These are phyloP conservation scores for Noctua janthina DNA, from an alignment of 2,888 invertebrate species.

Conservation along the genomic window DNA sequence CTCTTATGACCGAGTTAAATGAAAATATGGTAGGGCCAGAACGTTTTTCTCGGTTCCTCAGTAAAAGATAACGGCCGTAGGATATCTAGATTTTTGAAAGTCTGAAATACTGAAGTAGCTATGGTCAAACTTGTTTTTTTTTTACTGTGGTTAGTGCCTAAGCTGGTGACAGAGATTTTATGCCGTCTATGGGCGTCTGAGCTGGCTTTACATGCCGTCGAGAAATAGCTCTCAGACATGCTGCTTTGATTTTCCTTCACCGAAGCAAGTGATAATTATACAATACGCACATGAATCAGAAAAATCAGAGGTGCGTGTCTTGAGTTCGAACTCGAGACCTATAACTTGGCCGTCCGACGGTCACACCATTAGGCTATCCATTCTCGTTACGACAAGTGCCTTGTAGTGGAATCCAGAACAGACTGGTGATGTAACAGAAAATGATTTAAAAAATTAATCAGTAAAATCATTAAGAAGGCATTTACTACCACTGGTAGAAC, in stretches of 20 bases:
- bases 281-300: neutral
- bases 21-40: slow-evolving; percentile 1
- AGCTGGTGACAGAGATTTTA: neutral
- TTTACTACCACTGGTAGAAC: neutral
- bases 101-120: neutral
- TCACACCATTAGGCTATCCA: neutral
- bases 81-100: neutral
- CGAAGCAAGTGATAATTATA: neutral
- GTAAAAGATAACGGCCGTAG: neutral
- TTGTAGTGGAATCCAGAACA: neutral
- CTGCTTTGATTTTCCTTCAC: neutral
- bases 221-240: neutral
- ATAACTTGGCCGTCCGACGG: neutral
- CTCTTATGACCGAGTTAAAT: neutral
- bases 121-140: neutral
- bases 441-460: neutral
- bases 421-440: neutral
- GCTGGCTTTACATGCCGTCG: neutral
- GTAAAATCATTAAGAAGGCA: neutral
- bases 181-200: neutral
- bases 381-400: neutral
- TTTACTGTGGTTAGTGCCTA: neutral
- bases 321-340: neutral
- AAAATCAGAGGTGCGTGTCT: neutral
- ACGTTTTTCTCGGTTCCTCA: neutral